A percentile compares a stretch with the other conserved stretches of the same genome.
These are phyloP conservation scores for Gryllus longicercus DNA, from an alignment of 2,888 invertebrate genomes.

Conservation along the genomic window DNA sequence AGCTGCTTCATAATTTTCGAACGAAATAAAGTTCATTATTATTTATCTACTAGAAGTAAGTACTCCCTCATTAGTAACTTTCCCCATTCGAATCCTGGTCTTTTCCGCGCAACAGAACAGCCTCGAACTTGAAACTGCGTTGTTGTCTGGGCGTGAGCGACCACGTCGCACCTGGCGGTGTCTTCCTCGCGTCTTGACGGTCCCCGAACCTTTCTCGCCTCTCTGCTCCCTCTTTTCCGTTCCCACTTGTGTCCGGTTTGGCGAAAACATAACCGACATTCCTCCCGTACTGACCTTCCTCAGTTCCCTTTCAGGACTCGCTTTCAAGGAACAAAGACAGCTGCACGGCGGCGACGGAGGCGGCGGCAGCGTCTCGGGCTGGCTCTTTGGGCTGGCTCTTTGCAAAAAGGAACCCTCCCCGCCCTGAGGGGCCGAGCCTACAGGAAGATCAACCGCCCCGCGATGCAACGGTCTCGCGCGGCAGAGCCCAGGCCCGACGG, in stretches of 20 bases:
- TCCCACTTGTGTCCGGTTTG: background rate
- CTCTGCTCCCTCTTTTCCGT: background rate
- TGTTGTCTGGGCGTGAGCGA: too few species aligned
- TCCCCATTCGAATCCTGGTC: too few species aligned
- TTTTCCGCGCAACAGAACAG: too few species aligned
- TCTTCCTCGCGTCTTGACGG: background rate
- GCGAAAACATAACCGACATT: conserved; percentile 8
- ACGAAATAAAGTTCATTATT: too few species aligned
- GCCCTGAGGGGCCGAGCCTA: background rate
- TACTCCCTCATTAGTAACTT: too few species aligned
- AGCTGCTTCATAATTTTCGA: too few species aligned
- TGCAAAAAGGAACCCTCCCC: background rate
- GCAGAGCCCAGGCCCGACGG: background rate
- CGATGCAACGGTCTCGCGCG: conserved; percentile 1
- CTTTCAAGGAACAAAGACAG: background rate
- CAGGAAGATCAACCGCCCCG: conserved; percentile 9
- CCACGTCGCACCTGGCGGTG: background rate
- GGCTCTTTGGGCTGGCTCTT: background rate
- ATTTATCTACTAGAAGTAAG: too few species aligned
- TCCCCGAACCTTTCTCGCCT: background rate
- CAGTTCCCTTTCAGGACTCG: conserved; percentile 17
- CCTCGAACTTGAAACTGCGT: too few species aligned
- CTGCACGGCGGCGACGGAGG: background rate
- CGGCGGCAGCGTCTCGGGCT: background rate
- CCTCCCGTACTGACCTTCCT: background rate